Base-by-base conservation (phyloP, 1,140 invertebrate species). In the Polypedilum vanderplanki region DNA sequence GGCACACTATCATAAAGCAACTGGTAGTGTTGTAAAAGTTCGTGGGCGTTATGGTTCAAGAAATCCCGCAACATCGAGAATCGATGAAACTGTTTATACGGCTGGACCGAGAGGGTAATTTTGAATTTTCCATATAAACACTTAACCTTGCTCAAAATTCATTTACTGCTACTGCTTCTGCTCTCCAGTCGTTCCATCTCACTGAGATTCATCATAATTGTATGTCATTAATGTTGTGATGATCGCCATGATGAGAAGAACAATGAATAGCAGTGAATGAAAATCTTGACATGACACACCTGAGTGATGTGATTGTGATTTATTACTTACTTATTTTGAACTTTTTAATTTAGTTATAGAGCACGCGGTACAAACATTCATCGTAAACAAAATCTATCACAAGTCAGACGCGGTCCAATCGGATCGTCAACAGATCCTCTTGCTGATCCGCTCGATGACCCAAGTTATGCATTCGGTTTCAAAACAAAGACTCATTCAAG, bases 381-480 rank as follows among this genome's bases (percentile, higher is more conserved):
- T 76, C 82, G 90, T 64, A 88, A 89, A 80, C 87, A 89, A 80
- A 88, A 90, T 77, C 80, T 90, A 74, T 88, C 88, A 75, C 89
- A 90, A 81, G 83, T 85, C 77, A 86, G 87, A 12, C 83, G 87
- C n/a, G 83, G 85, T 65, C 85, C 86, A 2, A 86, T 86, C 64
- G 89, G 87, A 3, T 87, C 75, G 85, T 86, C 78, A 64, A 88
- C 90, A 77, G 88, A 90, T 80, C 87, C 88, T 1, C 87, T 88
- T 76, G 87, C 87, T 77, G 90, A 91, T 80, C 89, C 89, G 12
- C 90, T 86, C 76, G 89, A 91, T 79, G 89, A 90, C 80, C 89
- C 89, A 1, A 89, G 88, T 76, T 91, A 91, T 78, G 85, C 85
- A 24, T 91, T 88, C 79, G 86, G 84, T 33, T 88, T 88, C 77